Base-by-base conservation (phyloP, 1,140 invertebrate genomes). In the Drosophila lini region DNA sequence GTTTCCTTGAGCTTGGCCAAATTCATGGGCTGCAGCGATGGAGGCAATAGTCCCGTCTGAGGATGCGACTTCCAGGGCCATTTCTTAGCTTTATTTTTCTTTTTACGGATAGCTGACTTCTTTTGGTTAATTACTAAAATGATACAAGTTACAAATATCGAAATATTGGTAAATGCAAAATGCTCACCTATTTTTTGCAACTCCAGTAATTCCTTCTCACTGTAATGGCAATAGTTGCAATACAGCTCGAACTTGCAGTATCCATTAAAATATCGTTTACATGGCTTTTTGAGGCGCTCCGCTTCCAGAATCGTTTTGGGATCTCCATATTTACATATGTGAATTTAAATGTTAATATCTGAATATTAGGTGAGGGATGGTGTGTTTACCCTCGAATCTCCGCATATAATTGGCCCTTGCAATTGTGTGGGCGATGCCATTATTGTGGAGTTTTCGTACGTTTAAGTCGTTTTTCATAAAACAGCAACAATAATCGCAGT, bases 391-490 rank as follows among this genome's bases (percentile, higher is more conserved):
- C 57, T 89, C 74, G 53, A 81, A 91, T 31, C 60, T 69, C 1
- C 59, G 74, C 81, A 92, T 77, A 32, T 80, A 91, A 4, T 67
- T 75, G 1, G 60, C n/a, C 45, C 81, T 91, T 1, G 84, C 80
- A 11, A 81, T 78, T 5, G 78, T 81, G 60, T 92, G 91, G 7
- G 59, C 16, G 15, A 86, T 60, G 5, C 91, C 90, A 10, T 62
- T 62, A 31, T 91, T 91, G 52, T 92, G 91, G 3, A 69, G 52
- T 71, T 91, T 91, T 0, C 91, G 80, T 15, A 92, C 84, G 67
- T 86, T 91, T 7, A 90, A 11, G 53, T 91, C 88, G 40, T 91
- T 92, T 62, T 91, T 92, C 65, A 92, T 78, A 53, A 68, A 92
- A 32, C 91, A 92, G 38, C 71, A 68, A 41, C 91, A 92, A 45